Evolutionary conservation across 1,140 invertebrate genomes (phyloP).

Genomic region (Tenebrio molitor): DNA sequence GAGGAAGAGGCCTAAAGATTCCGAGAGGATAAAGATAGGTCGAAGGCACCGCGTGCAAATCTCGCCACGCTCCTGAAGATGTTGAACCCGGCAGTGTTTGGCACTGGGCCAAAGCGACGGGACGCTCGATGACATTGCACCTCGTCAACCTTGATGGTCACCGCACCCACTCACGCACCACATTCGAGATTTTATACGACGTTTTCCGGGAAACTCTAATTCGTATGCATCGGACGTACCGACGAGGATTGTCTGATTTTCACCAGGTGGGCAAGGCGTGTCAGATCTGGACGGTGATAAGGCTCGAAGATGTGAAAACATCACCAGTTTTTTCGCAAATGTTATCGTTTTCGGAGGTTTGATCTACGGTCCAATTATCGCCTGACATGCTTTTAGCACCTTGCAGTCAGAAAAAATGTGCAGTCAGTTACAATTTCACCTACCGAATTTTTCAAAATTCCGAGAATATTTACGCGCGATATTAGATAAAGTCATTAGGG

Average conservation of each 20-base stretch:
- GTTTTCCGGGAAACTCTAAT: constrained; percentile 19
- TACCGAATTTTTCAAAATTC: too few species aligned
- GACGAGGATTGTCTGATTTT: constrained; percentile 9
- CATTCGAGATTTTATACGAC: background rate
- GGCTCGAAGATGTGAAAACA: background rate
- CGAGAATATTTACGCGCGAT: too few species aligned
- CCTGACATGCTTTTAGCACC: too few species aligned
- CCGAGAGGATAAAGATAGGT: constrained; percentile 1
- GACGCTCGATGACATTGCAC: constrained; percentile 29
- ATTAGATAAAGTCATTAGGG: too few species aligned
- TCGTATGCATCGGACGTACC: constrained; percentile 3
- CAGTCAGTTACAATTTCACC: too few species aligned
- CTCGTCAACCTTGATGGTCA: constrained; percentile 39
- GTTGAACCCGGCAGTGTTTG: constrained; percentile 27
- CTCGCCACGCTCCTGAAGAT: background rate
- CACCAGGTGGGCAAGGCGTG: constrained; percentile 19
- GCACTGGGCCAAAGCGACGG: constrained; percentile 16
- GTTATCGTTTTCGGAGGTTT: too few species aligned
- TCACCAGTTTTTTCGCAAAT: too few species aligned
- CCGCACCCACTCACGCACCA: constrained; percentile 18
- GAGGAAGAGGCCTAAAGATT: constrained; percentile 7
- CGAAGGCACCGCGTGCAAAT: constrained; percentile 16
- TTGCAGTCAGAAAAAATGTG: too few species aligned
- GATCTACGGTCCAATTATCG: too few species aligned
- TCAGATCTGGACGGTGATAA: background rate